A percentile compares a stretch with the other conserved stretches of the same genome.
Evolutionary conservation across 2,888 invertebrate species (phyloP).

Genomic region (Drepana falcataria): DNA sequence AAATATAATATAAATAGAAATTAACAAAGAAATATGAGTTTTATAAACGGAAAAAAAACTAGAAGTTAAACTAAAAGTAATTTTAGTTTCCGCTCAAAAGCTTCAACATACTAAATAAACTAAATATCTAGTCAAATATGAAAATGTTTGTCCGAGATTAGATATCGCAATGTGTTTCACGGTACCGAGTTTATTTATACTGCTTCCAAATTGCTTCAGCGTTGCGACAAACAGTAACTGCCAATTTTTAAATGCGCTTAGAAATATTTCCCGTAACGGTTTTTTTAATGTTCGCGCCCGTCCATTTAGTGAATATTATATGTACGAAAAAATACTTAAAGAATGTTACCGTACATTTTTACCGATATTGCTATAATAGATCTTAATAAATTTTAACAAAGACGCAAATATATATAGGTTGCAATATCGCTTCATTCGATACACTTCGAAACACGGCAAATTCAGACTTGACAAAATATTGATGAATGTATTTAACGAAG

Average conservation of each 20-base stretch:
- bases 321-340: no score
- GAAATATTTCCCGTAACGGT: no score
- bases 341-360: no score
- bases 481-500: slow-evolving; percentile 17
- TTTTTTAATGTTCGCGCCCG: no score
- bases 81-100: not conserved
- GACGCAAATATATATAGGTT: no score
- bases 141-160: not conserved
- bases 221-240: not conserved
- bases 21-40: not conserved
- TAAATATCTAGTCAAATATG: not conserved
- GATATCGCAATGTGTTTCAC: not conserved
- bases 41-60: not conserved
- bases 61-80: not conserved
- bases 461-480: not conserved
- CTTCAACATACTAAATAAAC: not conserved
- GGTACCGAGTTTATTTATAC: not conserved
- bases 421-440: no score
- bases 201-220: not conserved
- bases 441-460: no score
- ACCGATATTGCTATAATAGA: no score
- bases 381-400: no score
- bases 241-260: not conserved
- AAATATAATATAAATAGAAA: no score
- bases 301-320: no score